Evolutionary conservation across 2,113 vertebrate species (phyloP).

Genomic region (Callipepla squamata): DNA sequence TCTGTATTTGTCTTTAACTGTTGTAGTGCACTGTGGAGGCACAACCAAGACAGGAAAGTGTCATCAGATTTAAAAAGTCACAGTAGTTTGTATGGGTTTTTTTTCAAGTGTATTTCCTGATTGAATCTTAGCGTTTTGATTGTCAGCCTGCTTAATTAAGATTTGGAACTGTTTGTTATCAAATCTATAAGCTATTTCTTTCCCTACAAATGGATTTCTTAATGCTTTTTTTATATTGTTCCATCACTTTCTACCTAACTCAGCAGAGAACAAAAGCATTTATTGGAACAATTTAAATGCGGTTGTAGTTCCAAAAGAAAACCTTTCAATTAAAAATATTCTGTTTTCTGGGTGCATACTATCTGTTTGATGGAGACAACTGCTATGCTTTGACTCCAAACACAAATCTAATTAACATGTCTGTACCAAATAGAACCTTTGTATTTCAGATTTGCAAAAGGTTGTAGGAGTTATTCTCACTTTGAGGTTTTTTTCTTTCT

Average conservation of each 20-base stretch:
- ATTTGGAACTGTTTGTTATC: not conserved
- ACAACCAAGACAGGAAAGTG: not conserved
- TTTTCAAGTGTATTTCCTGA: not conserved
- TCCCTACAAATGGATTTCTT: not conserved
- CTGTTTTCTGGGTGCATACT: slow-evolving; percentile 41
- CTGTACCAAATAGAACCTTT: slow-evolving; percentile 27
- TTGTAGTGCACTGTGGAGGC: not conserved
- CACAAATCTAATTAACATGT: not conserved
- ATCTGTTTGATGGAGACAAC: slow-evolving; percentile 9
- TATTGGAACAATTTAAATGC: slow-evolving; percentile 23
- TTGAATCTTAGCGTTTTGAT: not conserved
- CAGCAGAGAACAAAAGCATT: slow-evolving; percentile 39
- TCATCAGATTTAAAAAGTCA: not conserved
- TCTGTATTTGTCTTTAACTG: not conserved
- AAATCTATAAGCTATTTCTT: slow-evolving; percentile 7
- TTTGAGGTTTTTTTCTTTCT: not conserved
- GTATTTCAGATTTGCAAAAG: not conserved
- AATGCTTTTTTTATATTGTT: slow-evolving; percentile 7
- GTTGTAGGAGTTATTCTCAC: not conserved
- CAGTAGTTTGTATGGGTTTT: not conserved
- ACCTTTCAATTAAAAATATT: slow-evolving; percentile 36
- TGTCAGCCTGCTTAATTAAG: not conserved
- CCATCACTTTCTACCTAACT: slow-evolving; percentile 15
- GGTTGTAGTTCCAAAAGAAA: slow-evolving; percentile 48
- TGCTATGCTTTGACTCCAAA: slow-evolving; percentile 45